Base-by-base conservation (phyloP, 2,888 invertebrate genomes). In the Scelioninae gen. 1 region DNA sequence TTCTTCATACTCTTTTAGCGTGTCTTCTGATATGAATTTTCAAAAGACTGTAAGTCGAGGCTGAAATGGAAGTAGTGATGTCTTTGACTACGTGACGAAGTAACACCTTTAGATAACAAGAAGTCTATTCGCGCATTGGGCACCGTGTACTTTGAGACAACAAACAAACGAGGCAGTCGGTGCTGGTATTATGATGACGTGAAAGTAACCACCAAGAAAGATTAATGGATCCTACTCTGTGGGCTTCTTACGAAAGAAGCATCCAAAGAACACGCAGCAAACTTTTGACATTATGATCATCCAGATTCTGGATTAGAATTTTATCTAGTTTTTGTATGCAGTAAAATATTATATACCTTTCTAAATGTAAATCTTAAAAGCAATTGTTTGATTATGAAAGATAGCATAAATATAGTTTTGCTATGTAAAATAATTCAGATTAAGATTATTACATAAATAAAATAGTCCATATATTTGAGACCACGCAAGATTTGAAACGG, bases 181-280 rank as follows among this genome's bases (percentile, higher is more conserved):
- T 81, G 84, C 84, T 82, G 83, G 87, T 87, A 88, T 88, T 88
- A 87, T 87, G 87, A 85, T 80, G 87, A 87, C 84, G 83, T 83
- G 85, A 85, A 85, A 86, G 86, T 88, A 88, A 89, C 85, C 85
- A 82, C 81, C 84, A 68, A 83, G 84, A 84, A 88, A 90, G 88
- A 89, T 89, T 89, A 89, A 89, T 90, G 88, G 85, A 87, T 82
- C 68, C 80, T 78, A 81, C 85, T 63, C 79, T 62, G 81, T 62
- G 84, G 77, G 75, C 16, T 68, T 60, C 77, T 79, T 72, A 58
- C 51, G 53, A 65, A 45, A 81, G 60, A 79, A 71, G 58, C 83
- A 86, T 85, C 80, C 66, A 45, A 32, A 68, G 78, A 72, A 72
- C 45, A 31, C 47, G 43, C 77, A 34, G 58, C 69, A 71, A 86